phyloP scores from a whole-genome alignment of 1,140 invertebrate species.

The Drosophila watanabei region DNA sequence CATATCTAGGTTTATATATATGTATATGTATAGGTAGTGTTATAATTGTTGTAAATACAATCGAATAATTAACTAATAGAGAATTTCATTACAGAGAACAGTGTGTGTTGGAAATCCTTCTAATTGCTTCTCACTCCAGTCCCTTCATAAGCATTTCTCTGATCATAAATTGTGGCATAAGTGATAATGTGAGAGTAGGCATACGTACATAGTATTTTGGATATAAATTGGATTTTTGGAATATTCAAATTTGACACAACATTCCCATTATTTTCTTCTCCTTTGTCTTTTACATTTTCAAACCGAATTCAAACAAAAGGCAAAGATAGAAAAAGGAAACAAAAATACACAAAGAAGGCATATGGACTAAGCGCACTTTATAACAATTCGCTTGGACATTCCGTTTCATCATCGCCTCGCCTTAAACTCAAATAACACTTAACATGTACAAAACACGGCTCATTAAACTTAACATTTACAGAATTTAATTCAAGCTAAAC shows the following conservation, averaged over 20 bases:
- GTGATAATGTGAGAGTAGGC: conserved; percentile 45
- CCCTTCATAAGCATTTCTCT: conserved; percentile 14
- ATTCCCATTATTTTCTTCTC: conserved; percentile 7
- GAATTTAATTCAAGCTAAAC: conserved; percentile 74
- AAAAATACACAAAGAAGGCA: conserved; percentile 30
- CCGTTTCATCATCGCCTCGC: conserved; percentile 28
- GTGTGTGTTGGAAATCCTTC: conserved; percentile 34
- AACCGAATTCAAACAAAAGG: conserved; percentile 20
- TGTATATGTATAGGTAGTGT: conserved; percentile 53
- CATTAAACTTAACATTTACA: conserved; percentile 65
- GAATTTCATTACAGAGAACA: conserved; percentile 64
- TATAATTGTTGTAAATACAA: conserved; percentile 78
- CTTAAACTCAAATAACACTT: conserved; percentile 82
- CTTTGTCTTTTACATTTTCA: conserved; percentile 34
- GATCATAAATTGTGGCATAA: conserved; percentile 40
- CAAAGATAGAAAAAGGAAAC: neutral
- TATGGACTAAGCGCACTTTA: conserved; percentile 44
- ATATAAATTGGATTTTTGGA: conserved; percentile 50
- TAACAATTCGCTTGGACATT: conserved; percentile 35
- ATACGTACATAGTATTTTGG: conserved; percentile 50
- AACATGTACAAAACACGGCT: conserved; percentile 66
- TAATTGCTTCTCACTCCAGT: conserved; percentile 15
- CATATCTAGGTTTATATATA: conserved; percentile 49
- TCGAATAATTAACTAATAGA: conserved; percentile 76
- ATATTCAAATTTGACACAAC: conserved; percentile 65